A percentile compares a stretch with the other conserved stretches of the same genome.
These are phyloP conservation scores for Cynoglossus semilaevis DNA, from an alignment of 2,113 vertebrate species.

Conservation along the genomic window DNA sequence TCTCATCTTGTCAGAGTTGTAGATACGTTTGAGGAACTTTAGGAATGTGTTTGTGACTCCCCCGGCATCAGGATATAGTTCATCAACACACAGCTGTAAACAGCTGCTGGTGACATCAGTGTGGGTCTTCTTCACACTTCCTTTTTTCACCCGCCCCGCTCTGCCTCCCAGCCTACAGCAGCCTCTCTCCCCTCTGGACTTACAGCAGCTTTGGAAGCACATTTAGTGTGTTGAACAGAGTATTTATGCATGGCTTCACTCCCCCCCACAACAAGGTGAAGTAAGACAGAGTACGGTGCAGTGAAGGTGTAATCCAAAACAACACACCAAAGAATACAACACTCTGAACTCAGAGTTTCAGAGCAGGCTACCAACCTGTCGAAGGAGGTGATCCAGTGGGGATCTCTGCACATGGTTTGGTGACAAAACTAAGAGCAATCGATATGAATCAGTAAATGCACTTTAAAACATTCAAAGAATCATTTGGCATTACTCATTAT, in stretches of 20 bases:
- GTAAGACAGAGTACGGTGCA: conserved; percentile 59
- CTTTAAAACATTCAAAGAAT: no score
- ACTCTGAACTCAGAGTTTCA: conserved; percentile 38
- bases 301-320: conserved; percentile 61
- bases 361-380: conserved; percentile 35
- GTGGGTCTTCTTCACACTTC: conserved; percentile 63
- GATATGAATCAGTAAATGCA: no score
- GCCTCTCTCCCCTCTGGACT: conserved; percentile 45
- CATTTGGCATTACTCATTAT: no score
- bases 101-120: conserved; percentile 74
- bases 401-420: no score
- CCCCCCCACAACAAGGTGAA: conserved; percentile 34
- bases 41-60: conserved; percentile 35
- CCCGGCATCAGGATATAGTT: conserved; percentile 54
- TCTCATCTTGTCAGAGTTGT: conserved; percentile 24
- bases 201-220: conserved; percentile 55
- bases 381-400: conserved; percentile 45
- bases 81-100: conserved; percentile 68
- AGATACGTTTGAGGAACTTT: conserved; percentile 4
- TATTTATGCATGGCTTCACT: conserved; percentile 24
- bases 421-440: no score
- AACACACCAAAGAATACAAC: conserved; percentile 39
- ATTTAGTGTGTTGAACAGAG: conserved; percentile 36
- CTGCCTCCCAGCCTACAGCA: conserved; percentile 41
- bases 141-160: conserved; percentile 48